Evolutionary conservation across 2,113 vertebrate genomes (phyloP).

Genomic region (Daphoenositta chrysoptera): DNA sequence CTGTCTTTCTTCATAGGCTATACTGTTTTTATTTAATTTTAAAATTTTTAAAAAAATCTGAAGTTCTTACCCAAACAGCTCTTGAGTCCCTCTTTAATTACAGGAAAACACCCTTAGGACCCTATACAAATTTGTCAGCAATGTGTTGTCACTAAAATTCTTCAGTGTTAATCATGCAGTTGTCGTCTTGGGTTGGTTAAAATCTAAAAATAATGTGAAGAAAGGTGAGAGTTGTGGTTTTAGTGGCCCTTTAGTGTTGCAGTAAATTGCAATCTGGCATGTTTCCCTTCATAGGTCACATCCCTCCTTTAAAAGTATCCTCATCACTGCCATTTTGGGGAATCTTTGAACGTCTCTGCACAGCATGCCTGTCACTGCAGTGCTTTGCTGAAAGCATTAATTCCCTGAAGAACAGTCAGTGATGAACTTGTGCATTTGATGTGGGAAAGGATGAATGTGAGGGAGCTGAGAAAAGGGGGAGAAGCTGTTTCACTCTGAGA

Average conservation of each 20-base stretch:
- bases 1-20: not conserved
- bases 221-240: not conserved
- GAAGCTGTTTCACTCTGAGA: not conserved
- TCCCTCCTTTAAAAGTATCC: not conserved
- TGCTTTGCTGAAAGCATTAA: slow-evolving; percentile 11
- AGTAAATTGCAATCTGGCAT: not conserved
- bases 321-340: slow-evolving; percentile 6
- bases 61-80: not conserved
- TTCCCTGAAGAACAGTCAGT: not conserved
- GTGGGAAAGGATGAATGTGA: not conserved
- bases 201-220: slow-evolving; percentile 1
- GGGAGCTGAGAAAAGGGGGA: not conserved
- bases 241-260: not conserved
- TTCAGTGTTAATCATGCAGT: not conserved
- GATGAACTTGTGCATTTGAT: not conserved
- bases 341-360: not conserved
- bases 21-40: not conserved
- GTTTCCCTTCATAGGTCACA: not conserved
- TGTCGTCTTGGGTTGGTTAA: not conserved
- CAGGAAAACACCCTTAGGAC: not conserved
- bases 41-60: not conserved
- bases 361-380: not conserved
- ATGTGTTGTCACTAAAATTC: not conserved
- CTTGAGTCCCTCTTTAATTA: slow-evolving; percentile 17
- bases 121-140: not conserved